Base-by-base conservation (phyloP, 2,113 vertebrate genomes). In the Hippocampus abdominalis region DNA sequence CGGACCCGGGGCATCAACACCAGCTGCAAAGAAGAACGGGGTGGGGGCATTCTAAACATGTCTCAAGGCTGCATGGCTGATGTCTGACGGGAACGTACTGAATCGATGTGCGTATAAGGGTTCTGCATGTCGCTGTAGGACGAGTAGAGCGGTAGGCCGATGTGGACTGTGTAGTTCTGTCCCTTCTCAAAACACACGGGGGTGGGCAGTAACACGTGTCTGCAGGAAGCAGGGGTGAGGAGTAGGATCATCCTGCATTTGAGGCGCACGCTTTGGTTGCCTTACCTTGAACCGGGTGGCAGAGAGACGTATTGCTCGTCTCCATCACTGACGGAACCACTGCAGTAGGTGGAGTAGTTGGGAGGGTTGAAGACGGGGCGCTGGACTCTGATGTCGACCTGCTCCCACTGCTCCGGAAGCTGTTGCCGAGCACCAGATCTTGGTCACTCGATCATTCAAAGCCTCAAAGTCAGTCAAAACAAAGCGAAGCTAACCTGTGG, bases 321-420 rank as follows among this genome's bases (percentile, higher is more conserved):
- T 36, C 95, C 94, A 7, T 90, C 88, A 3, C 94, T 94, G 81
- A 94, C 76, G 4, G 94, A 93, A 81, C 94, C 93, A 42, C 91
- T 90, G 84, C 96, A 98, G 27, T 93, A 92, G 72, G 90, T 89
- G 13, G 20, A 18, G 71, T 70, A 70, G 69, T 92, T 84, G 1
- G 93, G 80, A 56, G 91, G 85, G 81, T 91, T 91, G 81, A 77
- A 90, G 73, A 92, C 88, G 0, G 97, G 93, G 6, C 95, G 93
- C 0, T 88, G 86, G 25, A 99, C 86, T 0, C 39, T 88, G 76
- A 99, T 62, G 62, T 91, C 88, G 68, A 94, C 95, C 83, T 95
- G 89, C 83, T 99, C 97, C 97, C 96, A 98, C 81, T 94, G 93
- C 73, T 96, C 93, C 0, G 97, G 97, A 62, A 99, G 84, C 97